A percentile compares a stretch with the other conserved stretches of the same genome.
These are phyloP conservation scores for Lamellibrachia luymesi DNA, from an alignment of 1,140 invertebrate species.

Conservation along the genomic window DNA sequence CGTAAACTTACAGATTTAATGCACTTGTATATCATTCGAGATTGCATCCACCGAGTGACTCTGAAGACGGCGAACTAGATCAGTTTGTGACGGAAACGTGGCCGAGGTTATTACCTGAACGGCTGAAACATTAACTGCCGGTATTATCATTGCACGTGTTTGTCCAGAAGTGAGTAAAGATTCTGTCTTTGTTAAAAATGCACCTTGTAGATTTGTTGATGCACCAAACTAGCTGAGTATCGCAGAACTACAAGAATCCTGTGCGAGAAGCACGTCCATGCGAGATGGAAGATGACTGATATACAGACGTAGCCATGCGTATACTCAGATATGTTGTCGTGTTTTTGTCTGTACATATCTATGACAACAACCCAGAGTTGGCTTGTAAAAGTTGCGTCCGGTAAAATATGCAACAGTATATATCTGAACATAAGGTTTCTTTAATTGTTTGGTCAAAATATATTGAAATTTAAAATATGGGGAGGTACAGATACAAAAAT, in stretches of 20 bases:
- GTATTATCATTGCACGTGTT: not conserved
- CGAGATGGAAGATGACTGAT: not conserved
- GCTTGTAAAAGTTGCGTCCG: not conserved
- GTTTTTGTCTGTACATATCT: not conserved
- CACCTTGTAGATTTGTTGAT: not conserved
- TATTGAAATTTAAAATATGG: not conserved
- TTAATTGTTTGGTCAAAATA: not conserved
- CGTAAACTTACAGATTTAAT: not conserved
- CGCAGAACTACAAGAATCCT: not conserved
- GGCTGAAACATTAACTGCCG: not conserved
- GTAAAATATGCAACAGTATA: not conserved
- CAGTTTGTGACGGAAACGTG: not conserved
- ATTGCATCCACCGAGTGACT: not conserved
- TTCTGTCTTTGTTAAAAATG: not conserved
- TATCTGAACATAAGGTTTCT: not conserved
- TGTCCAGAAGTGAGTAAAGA: not conserved
- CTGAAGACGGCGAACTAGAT: not conserved
- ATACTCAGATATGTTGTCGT: not conserved
- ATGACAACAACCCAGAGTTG: not conserved
- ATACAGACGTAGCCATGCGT: no score
- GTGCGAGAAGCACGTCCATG: not conserved
- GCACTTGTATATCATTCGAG: no score
- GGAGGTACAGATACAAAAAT: not conserved
- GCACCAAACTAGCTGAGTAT: not conserved
- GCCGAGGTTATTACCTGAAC: not conserved